A percentile compares a stretch with the other conserved stretches of the same genome.
Conservation (phyloP, 2,888 invertebrate genomes). For the Choristoneura rosaceana region DNA sequence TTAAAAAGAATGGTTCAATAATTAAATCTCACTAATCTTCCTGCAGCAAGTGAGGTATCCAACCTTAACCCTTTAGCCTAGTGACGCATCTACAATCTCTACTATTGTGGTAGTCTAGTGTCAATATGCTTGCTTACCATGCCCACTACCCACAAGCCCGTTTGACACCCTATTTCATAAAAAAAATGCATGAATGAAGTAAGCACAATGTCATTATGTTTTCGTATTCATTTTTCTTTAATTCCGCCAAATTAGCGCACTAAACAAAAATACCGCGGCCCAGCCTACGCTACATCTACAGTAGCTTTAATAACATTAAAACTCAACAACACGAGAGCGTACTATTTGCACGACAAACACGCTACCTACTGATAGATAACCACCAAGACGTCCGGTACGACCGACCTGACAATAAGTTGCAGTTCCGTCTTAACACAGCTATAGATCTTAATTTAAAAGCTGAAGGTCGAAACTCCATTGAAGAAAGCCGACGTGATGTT, state of each 20-base stretch:
- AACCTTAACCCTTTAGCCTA: too few relatives aligned
- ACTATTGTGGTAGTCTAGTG: too few relatives aligned
- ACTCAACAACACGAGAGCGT: constrained; percentile 1
- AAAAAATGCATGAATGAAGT: too few relatives aligned
- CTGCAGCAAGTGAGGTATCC: too few relatives aligned
- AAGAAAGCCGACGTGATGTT: background rate
- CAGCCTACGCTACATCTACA: background rate
- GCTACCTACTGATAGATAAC: constrained; percentile 24
- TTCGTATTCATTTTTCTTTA: background rate
- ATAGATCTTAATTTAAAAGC: background rate
- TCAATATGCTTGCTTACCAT: too few relatives aligned
- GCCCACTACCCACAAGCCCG: too few relatives aligned
- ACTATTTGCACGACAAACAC: constrained; percentile 20
- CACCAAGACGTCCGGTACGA: constrained; percentile 33
- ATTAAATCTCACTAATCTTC: too few relatives aligned
- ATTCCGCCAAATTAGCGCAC: background rate
- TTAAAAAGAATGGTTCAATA: too few relatives aligned
- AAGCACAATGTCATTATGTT: too few relatives aligned
- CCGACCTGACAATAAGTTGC: constrained; percentile 32
- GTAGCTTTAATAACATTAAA: background rate
- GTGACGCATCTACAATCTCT: too few relatives aligned
- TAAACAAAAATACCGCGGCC: background rate
- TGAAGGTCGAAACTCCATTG: constrained; percentile 13
- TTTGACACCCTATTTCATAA: too few relatives aligned
- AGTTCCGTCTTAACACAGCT: background rate